phyloP scores from a whole-genome alignment of 2,888 invertebrate genomes.

The Hyppa rectilinea region DNA sequence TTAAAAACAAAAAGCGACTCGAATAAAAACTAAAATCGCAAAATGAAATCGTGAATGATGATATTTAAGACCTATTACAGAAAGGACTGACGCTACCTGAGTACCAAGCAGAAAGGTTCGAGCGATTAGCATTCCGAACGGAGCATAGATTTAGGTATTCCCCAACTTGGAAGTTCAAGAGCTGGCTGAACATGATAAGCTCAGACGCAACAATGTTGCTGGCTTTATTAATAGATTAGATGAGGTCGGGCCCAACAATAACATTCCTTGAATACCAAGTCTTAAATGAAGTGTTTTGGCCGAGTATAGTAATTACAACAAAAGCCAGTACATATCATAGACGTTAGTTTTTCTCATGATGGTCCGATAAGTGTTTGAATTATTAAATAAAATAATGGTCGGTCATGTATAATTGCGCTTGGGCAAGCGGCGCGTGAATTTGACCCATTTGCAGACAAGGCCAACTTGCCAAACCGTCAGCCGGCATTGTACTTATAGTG shows the following conservation, averaged over 20 bases:
- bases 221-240: slow-evolving; percentile 17
- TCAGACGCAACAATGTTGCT: neutral
- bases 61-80: slow-evolving; percentile 54
- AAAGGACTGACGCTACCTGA: slow-evolving; percentile 42
- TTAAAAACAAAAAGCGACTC: slow-evolving; percentile 32
- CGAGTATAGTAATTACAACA: slow-evolving; percentile 58
- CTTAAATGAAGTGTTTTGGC: slow-evolving; percentile 49
- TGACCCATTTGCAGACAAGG: slow-evolving; percentile 84
- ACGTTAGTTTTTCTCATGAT: slow-evolving; percentile 66
- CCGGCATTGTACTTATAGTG: slow-evolving; percentile 69
- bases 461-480: slow-evolving; percentile 79
- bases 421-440: slow-evolving; percentile 80
- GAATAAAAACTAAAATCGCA: slow-evolving; percentile 40
- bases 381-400: slow-evolving; percentile 84
- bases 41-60: slow-evolving; percentile 56
- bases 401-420: slow-evolving; percentile 85
- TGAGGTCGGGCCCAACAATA: slow-evolving; percentile 36
- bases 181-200: slow-evolving; percentile 16
- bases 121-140: slow-evolving; percentile 53
- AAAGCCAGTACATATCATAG: slow-evolving; percentile 50
- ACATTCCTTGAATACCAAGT: slow-evolving; percentile 39
- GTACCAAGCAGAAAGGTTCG: slow-evolving; percentile 40
- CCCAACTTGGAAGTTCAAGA: slow-evolving; percentile 58
- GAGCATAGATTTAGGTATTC: slow-evolving; percentile 47
- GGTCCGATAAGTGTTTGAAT: slow-evolving; percentile 79